These are phyloP conservation scores for Dascillus cervinus DNA, from an alignment of 2,888 invertebrate species.

Conservation along the genomic window DNA sequence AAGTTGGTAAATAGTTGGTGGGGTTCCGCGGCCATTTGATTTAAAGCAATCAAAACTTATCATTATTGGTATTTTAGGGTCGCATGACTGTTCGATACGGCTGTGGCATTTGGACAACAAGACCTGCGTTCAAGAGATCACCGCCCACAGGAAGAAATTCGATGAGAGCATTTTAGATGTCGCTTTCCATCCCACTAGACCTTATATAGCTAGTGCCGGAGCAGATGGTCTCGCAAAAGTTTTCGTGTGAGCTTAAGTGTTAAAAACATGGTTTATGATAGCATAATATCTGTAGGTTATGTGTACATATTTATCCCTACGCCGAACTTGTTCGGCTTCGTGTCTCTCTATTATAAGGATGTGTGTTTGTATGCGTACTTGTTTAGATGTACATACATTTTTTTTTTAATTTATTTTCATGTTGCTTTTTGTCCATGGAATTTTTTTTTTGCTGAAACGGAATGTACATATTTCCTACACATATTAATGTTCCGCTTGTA, in stretches of 20 bases:
- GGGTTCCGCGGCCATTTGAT: too few species aligned
- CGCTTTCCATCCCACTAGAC: constrained; percentile 97
- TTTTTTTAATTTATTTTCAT: too few species aligned
- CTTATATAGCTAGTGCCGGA: constrained; percentile 97
- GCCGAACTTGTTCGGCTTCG: constrained; percentile 2
- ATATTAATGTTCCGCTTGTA: too few species aligned
- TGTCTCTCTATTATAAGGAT: neutral
- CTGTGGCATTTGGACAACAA: constrained; percentile 99
- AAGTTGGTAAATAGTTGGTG: too few species aligned
- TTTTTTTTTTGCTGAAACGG: too few species aligned
- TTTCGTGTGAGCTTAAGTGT: constrained; percentile 61
- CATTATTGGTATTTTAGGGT: too few species aligned
- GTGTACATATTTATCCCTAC: constrained; percentile 12
- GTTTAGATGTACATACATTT: too few species aligned
- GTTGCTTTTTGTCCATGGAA: too few species aligned
- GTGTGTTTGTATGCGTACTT: too few species aligned
- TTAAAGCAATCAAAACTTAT: too few species aligned
- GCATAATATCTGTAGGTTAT: constrained; percentile 14
- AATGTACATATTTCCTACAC: too few species aligned
- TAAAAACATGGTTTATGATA: neutral
- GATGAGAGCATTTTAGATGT: constrained; percentile 99
- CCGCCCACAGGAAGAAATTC: constrained; percentile 98
- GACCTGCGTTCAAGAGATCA: constrained; percentile 99
- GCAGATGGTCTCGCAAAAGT: constrained; percentile 99
- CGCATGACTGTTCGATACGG: constrained; percentile 96